These are phyloP conservation scores for Trinorchestia longiramus DNA, from an alignment of 1,140 invertebrate species.

Conservation along the genomic window DNA sequence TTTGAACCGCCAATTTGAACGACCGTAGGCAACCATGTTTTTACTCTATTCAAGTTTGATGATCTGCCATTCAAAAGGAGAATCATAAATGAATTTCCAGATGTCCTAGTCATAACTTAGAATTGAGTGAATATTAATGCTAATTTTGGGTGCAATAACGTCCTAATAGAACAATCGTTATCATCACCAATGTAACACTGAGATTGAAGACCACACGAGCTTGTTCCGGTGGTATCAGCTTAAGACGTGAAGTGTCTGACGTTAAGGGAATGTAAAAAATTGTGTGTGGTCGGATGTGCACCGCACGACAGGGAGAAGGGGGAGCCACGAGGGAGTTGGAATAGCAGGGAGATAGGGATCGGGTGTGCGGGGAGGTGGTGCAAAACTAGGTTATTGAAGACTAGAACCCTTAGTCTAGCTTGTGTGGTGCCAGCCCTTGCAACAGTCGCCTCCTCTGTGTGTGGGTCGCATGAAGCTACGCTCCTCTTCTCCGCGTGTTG, in stretches of 20 bases:
- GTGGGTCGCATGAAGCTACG: background rate
- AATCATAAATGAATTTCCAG: too few relatives aligned
- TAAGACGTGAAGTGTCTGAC: background rate
- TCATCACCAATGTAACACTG: background rate
- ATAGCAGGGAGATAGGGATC: background rate
- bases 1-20: too few relatives aligned
- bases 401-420: constrained; percentile 35
- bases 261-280: background rate
- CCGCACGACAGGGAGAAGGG: constrained; percentile 18
- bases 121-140: too few relatives aligned
- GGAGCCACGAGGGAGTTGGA: background rate
- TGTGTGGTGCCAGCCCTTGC: constrained; percentile 38
- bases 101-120: too few relatives aligned
- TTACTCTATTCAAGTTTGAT: too few relatives aligned
- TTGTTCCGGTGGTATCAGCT: background rate
- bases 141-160: background rate
- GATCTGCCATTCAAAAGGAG: too few relatives aligned
- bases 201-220: background rate
- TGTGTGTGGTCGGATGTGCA: constrained; percentile 5
- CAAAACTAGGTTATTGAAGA: background rate
- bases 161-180: background rate
- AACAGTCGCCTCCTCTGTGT: constrained; percentile 26
- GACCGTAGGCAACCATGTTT: too few relatives aligned
- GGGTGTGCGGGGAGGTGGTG: background rate
- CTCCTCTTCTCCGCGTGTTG: constrained; percentile 4